phyloP scores from a whole-genome alignment of 1,140 invertebrate genomes.

The Drosophila ananassae region DNA sequence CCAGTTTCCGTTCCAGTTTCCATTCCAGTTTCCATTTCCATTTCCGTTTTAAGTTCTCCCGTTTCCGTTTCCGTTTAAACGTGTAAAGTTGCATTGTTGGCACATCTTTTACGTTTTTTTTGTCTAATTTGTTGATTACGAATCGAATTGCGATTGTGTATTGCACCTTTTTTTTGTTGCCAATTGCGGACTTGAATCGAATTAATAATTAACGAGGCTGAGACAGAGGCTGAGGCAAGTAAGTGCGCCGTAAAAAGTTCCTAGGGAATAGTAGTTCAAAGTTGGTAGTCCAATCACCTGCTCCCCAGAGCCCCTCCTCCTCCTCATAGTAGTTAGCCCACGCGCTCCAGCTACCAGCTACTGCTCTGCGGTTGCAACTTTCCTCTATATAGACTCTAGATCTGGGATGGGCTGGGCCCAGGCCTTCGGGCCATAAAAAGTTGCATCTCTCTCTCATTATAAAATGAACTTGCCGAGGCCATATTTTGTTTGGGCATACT shows the following conservation, averaged over 20 bases:
- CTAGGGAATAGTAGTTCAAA: constrained; percentile 32
- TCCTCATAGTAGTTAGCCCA: not conserved
- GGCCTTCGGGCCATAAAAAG: constrained; percentile 25
- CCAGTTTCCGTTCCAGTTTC: constrained; percentile 30
- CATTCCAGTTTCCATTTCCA: constrained; percentile 10
- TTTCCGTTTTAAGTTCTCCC: constrained; percentile 32
- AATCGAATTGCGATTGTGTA: constrained; percentile 31
- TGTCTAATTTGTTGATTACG: constrained; percentile 53
- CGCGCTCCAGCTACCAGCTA: constrained; percentile 4
- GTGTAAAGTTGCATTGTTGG: constrained; percentile 53
- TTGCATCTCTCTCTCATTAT: constrained; percentile 47
- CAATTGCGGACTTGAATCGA: constrained; percentile 25
- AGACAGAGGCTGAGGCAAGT: constrained; percentile 8
- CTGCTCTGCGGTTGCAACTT: constrained; percentile 1
- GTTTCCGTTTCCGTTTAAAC: constrained; percentile 37
- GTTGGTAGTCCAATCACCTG: constrained; percentile 39
- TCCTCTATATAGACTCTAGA: constrained; percentile 53
- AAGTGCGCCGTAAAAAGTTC: constrained; percentile 49
- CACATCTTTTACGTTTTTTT: constrained; percentile 48
- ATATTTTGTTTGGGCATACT: constrained; percentile 65
- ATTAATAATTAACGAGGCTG: constrained; percentile 25
- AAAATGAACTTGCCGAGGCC: constrained; percentile 50
- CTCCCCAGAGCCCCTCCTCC: constrained; percentile 16
- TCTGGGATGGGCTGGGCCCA: constrained; percentile 38
- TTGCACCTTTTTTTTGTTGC: constrained; percentile 28